Evolutionary conservation across 2,888 invertebrate species (phyloP).

Genomic region (Xylophagus ater): DNA sequence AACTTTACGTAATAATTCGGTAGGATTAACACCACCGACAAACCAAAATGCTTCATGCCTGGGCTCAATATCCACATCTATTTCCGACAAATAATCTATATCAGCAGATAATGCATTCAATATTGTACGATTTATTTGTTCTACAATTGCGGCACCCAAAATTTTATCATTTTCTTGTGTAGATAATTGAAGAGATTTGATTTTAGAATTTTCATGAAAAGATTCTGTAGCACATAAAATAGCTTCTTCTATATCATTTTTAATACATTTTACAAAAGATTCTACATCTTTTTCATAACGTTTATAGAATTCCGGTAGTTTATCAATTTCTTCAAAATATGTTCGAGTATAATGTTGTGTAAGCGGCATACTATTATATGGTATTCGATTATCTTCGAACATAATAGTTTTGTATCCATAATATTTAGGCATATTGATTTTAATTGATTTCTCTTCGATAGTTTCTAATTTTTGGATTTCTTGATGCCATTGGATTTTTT

Average conservation of each 20-base stretch:
- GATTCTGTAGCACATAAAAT: constrained; percentile 49
- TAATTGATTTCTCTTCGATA: constrained; percentile 74
- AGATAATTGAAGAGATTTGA: constrained; percentile 24
- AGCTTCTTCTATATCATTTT: constrained; percentile 50
- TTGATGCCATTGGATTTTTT: constrained; percentile 42
- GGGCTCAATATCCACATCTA: constrained; percentile 63
- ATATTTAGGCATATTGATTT: constrained; percentile 69
- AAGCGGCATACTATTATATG: constrained; percentile 58
- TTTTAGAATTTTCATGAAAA: constrained; percentile 30
- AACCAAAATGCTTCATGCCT: constrained; percentile 80
- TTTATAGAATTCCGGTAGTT: constrained; percentile 48
- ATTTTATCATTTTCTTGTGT: constrained; percentile 27
- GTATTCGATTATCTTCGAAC: constrained; percentile 47
- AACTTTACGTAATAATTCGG: constrained; percentile 38
- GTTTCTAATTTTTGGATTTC: constrained; percentile 54
- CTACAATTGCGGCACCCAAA: constrained; percentile 41
- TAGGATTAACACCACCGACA: constrained; percentile 58
- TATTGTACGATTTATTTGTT: constrained; percentile 59
- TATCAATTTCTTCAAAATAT: constrained; percentile 48
- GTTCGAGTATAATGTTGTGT: constrained; percentile 71
- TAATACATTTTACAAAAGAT: constrained; percentile 43
- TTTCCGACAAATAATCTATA: constrained; percentile 46
- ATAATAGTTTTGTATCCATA: constrained; percentile 62
- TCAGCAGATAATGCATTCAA: constrained; percentile 48
- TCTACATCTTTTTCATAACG: constrained; percentile 41